A percentile compares a stretch with the other conserved stretches of the same genome.
Evolutionary conservation across 2,797 vertebrate species (phyloP).

Genomic region (Vultur gryphus): DNA sequence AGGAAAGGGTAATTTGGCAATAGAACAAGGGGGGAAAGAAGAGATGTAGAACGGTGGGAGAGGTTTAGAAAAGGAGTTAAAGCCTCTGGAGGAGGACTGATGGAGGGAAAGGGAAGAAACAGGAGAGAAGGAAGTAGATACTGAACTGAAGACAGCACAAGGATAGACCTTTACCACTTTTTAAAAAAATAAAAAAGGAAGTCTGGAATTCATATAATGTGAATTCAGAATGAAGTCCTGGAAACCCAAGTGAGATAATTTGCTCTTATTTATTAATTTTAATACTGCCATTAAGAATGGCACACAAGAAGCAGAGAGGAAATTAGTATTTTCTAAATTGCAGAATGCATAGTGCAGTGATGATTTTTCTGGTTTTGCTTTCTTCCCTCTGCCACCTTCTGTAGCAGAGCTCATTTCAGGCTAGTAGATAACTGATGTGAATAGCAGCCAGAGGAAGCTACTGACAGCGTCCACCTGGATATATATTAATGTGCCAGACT

Average conservation of each 20-base stretch:
- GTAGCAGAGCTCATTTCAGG: background rate
- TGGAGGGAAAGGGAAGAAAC: background rate
- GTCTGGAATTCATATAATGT: background rate
- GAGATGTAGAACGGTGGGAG: background rate
- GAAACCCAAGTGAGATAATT: background rate
- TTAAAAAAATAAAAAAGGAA: background rate
- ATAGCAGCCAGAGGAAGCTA: background rate
- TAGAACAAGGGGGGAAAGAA: background rate
- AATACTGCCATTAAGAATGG: background rate
- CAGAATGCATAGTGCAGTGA: accelerated
- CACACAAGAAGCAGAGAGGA: background rate
- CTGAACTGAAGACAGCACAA: background rate
- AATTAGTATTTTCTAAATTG: background rate
- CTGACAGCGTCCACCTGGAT: background rate
- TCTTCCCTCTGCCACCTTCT: background rate
- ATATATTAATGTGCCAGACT: background rate
- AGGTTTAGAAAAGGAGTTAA: background rate
- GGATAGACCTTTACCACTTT: background rate
- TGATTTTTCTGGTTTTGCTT: background rate
- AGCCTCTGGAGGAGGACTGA: background rate
- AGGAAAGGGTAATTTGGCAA: background rate
- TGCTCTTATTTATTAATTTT: background rate
- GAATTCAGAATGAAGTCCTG: background rate
- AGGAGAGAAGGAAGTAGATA: background rate
- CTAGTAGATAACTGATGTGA: background rate